Evolutionary conservation across 2,888 invertebrate species (phyloP), one percentile per base, ranked within the genome.

Genomic region (Scrobipalpa costella): DNA sequence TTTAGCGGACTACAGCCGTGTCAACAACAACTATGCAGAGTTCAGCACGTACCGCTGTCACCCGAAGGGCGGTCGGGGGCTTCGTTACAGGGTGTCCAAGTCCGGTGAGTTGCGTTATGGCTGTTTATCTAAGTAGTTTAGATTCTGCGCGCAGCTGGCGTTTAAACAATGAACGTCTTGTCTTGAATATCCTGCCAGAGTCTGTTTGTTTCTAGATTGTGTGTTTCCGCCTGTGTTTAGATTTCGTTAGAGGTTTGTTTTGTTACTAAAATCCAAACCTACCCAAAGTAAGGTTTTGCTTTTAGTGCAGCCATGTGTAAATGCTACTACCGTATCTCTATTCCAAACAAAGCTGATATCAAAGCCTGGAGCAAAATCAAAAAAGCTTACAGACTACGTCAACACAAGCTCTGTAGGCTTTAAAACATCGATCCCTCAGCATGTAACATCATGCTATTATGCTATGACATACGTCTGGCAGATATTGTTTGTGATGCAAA

Each of bases 21-120:
- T 93, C 62, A 93, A 93, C 73, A 93, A 93, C 72, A 92, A 93
- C 75, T 91, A 91, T 76, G 90, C 84, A 0, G 92, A 91, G 65
- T 87, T 90, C 19, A 86, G 84, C 13, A 88, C 90, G 1, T 91
- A 90, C 65, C 80, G 91, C 62, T 79, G 81, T 63, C 89, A 90
- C 73, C 86, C 90, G 52, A 91, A 90, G 74, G 88, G 88, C 49
- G 89, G 89, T 6, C 83, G 91, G 11, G 91, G 90, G 7, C 72
- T 90, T 68, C 88, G 91, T 58, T 91, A 91, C 74, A 78, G 90
- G 67, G 86, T 90, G 27, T 87, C 85, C 66, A 90, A 91, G 71
- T 90, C 91, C 68, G 90, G 90, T 91, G 66, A 88, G 88, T 83
- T 58, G 63, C 27, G 17, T 19, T 58, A 21, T 11, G 60, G 21